Conservation (phyloP, 2,113 vertebrate species). For the Propithecus coquereli region DNA sequence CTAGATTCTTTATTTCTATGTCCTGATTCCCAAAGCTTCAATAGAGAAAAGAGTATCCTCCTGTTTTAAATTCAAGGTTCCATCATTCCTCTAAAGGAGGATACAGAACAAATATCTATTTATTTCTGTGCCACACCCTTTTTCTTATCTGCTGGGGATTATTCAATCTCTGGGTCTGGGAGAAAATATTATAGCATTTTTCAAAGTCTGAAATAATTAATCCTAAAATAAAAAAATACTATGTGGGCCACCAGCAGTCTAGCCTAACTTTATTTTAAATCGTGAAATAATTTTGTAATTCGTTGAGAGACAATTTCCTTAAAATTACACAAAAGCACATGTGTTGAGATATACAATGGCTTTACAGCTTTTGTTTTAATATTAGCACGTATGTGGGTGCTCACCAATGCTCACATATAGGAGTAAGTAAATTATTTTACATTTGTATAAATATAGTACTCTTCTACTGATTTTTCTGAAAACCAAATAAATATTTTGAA, state of each 20-base stretch:
- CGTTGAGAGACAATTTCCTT: background rate
- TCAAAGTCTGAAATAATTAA: background rate
- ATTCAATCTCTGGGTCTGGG: background rate
- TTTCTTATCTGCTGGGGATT: background rate
- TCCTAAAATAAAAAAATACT: background rate
- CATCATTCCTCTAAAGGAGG: background rate
- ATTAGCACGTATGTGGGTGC: fast-evolving
- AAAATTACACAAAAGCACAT: background rate
- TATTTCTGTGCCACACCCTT: background rate
- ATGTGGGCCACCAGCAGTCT: background rate
- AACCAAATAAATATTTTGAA: background rate
- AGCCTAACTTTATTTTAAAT: background rate
- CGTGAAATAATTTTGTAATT: background rate
- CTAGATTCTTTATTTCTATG: background rate
- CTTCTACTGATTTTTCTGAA: background rate
- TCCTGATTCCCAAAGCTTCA: background rate
- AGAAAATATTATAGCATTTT: background rate
- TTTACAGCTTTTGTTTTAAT: background rate
- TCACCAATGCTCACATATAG: background rate
- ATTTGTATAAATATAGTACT: background rate
- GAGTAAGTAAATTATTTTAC: background rate
- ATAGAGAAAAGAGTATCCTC: fast-evolving
- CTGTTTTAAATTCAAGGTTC: background rate
- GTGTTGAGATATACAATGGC: background rate
- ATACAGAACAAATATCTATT: background rate